A percentile compares a stretch with the other conserved stretches of the same genome.
phyloP scores from a whole-genome alignment of 2,888 invertebrate genomes.

The Drosophila birchii region DNA sequence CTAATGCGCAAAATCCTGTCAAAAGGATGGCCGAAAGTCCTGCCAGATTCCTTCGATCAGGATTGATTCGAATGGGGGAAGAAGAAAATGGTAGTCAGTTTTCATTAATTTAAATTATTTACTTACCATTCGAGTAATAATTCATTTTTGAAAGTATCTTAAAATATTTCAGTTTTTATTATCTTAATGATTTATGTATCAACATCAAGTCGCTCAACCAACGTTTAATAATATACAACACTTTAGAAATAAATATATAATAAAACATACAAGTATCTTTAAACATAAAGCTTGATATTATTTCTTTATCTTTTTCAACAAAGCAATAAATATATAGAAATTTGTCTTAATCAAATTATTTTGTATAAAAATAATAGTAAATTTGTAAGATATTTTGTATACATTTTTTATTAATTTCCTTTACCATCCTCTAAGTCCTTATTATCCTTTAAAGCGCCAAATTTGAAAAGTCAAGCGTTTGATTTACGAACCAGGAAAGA shows the following conservation, averaged over 20 bases:
- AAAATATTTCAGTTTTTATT: too few relatives aligned
- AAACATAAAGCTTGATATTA: background rate
- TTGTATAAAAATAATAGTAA: background rate
- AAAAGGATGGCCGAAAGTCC: constrained; percentile 7
- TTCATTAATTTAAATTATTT: background rate
- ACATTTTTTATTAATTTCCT: background rate
- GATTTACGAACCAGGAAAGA: background rate
- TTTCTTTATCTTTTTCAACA: background rate
- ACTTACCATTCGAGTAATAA: background rate
- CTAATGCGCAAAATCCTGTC: constrained; percentile 40
- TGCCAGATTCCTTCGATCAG: background rate
- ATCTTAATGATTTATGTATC: too few relatives aligned
- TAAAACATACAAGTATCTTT: background rate
- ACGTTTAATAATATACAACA: too few relatives aligned
- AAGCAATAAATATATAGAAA: background rate
- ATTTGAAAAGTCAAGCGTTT: background rate
- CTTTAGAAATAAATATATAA: background rate
- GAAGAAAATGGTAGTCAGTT: background rate
- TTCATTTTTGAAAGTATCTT: too few relatives aligned
- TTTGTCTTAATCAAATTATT: background rate
- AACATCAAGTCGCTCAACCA: too few relatives aligned
- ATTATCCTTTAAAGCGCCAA: background rate
- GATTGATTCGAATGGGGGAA: background rate
- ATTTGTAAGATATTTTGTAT: background rate
- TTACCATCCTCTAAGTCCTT: background rate